phyloP scores from a whole-genome alignment of 2,888 invertebrate species.

The Eupithecia insigniata region DNA sequence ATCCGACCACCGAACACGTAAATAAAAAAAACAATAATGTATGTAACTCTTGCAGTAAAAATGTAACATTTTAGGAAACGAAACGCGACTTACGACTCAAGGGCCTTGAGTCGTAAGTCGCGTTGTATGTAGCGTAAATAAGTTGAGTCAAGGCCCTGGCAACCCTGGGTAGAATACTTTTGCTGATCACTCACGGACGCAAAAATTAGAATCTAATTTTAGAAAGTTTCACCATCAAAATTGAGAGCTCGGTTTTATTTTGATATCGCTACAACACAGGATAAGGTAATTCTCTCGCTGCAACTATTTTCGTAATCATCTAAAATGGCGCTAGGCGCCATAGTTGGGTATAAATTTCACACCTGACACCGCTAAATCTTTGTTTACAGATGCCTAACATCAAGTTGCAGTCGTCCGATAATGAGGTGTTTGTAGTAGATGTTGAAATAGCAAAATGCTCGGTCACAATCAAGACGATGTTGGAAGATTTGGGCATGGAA shows the following conservation, averaged over 20 bases:
- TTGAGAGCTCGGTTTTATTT: background rate
- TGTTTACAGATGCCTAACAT: conserved; percentile 93
- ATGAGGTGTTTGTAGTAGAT: conserved; percentile 97
- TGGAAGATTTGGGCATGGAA: conserved; percentile 96
- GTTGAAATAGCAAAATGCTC: conserved; percentile 99
- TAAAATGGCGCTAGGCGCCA: background rate
- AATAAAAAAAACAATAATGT: too few relatives aligned
- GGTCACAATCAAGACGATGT: conserved; percentile 98
- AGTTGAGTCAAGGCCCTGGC: too few relatives aligned
- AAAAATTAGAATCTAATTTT: background rate
- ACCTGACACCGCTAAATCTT: conserved; percentile 31
- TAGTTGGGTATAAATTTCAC: conserved; percentile 1
- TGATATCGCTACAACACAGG: background rate
- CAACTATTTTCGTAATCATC: conserved; percentile 35
- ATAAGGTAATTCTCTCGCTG: background rate
- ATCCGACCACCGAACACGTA: too few relatives aligned
- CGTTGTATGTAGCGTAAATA: too few relatives aligned
- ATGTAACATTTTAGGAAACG: too few relatives aligned
- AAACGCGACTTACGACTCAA: too few relatives aligned
- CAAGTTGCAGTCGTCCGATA: conserved; percentile 97
- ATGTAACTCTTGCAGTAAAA: too few relatives aligned
- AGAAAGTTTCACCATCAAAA: conserved; percentile 5
- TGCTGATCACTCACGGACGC: background rate
- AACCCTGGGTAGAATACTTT: too few relatives aligned
- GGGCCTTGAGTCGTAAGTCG: too few relatives aligned